Evolutionary conservation across 2,113 vertebrate genomes (phyloP).

Genomic region (Hippotragus niger): DNA sequence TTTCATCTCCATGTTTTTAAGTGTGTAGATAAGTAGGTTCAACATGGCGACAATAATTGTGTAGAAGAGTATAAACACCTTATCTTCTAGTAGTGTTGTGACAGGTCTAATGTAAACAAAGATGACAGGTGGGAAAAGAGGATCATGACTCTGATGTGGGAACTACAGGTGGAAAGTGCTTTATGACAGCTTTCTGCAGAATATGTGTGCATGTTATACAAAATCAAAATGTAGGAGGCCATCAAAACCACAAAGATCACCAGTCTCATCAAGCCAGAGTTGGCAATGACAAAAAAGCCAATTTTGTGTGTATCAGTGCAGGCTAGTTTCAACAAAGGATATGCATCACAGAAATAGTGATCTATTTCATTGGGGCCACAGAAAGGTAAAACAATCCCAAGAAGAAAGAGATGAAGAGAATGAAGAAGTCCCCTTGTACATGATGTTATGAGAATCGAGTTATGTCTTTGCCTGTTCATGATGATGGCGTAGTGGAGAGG

Average conservation of each 20-base stretch:
- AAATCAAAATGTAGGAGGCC: background rate
- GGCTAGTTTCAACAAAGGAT: too few relatives aligned
- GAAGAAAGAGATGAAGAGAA: background rate
- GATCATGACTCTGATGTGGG: background rate
- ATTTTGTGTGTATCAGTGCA: too few relatives aligned
- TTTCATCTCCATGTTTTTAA: constrained; percentile 50
- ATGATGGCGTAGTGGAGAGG: constrained; percentile 33
- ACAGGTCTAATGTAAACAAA: background rate
- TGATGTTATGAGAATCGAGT: background rate
- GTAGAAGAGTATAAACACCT: constrained; percentile 42
- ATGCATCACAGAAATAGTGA: too few relatives aligned
- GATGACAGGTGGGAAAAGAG: background rate
- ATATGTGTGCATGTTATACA: background rate
- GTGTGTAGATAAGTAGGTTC: constrained; percentile 29
- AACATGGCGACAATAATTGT: constrained; percentile 36
- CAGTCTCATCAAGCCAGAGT: too few relatives aligned
- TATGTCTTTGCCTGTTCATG: constrained; percentile 15
- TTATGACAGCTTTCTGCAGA: background rate
- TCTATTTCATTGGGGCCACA: too few relatives aligned
- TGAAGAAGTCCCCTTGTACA: background rate
- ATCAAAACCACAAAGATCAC: too few relatives aligned
- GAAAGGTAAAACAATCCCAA: background rate
- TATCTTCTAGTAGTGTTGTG: background rate
- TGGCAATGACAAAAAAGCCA: too few relatives aligned
- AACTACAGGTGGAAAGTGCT: constrained; percentile 6